Base-by-base conservation (phyloP, 2,888 invertebrate genomes). In the Sminthurinus aureus region DNA sequence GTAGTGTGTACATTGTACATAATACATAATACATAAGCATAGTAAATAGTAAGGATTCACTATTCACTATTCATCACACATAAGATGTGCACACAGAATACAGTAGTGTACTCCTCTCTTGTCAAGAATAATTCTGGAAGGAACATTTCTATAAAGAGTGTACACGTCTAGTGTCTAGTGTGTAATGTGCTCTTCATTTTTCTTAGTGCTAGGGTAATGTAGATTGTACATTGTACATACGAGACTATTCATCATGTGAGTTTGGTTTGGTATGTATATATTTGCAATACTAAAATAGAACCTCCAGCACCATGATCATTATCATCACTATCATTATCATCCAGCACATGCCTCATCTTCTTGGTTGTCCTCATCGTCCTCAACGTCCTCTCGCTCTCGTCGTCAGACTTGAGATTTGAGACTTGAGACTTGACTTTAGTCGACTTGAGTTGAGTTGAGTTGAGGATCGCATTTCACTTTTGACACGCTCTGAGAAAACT, bases 401-500 rank as follows among this genome's bases (percentile, higher is more conserved):
- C 38, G 38, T 38, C 38, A n/a, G n/a, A n/a, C n/a, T n/a, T n/a
- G n/a, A n/a, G n/a, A n/a, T n/a, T n/a, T n/a, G n/a, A n/a, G n/a
- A n/a, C n/a, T 6, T 38, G 3, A 38, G 38, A 4, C 38, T 38
- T 38, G 38, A 38, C 38, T 38, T 6, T 38, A 38, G 38, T 38
- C 6, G 38, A 38, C 38, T 38, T 6, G 1, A 38, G 38, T 38
- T 38, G 38, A 58, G 51, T n/a, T 26, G 74, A 74, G 74, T 71
- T 64, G 13, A 81, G 73, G 73, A 81, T 81, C 81, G 64, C 81
- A 81, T 81, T 81, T 81, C 81, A 81, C 12, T 78, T 78, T 73
- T 83, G 83, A 77, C 83, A 83, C 78, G 77, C 83, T 78, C 79
- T 78, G 26, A 22, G 80, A 51, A 78, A 83, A 83, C 83, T 83